Evolutionary conservation across 2,797 vertebrate genomes (phyloP).

Genomic region (Chrysocyon brachyurus): DNA sequence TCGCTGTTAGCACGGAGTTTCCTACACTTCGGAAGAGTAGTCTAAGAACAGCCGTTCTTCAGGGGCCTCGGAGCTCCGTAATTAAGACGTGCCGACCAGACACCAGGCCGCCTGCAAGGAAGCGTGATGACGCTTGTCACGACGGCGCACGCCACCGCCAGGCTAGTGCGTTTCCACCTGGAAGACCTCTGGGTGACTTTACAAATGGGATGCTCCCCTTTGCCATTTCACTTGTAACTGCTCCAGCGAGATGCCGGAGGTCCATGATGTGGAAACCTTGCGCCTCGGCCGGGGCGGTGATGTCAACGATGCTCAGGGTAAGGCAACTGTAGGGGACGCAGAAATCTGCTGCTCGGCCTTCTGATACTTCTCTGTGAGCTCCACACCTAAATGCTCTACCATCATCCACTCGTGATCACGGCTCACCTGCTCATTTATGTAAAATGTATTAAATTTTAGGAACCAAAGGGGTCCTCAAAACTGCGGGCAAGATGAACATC

Average conservation of each 20-base stretch:
- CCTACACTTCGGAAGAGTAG: not conserved
- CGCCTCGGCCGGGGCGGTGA: fast-evolving
- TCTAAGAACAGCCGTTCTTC: not conserved
- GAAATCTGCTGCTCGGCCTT: not conserved
- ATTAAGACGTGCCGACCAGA: fast-evolving
- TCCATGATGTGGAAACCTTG: fast-evolving
- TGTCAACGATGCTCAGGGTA: fast-evolving
- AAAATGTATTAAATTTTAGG: not conserved
- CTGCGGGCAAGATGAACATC: not conserved
- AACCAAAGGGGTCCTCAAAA: not conserved
- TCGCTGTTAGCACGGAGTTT: fast-evolving
- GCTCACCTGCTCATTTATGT: not conserved
- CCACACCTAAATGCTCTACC: too few relatives aligned
- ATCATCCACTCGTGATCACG: fast-evolving
- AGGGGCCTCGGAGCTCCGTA: not conserved
- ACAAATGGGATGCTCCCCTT: fast-evolving
- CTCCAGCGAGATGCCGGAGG: too few relatives aligned
- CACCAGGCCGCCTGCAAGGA: fast-evolving
- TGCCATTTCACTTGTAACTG: too few relatives aligned
- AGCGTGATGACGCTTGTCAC: fast-evolving
- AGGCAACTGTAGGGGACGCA: not conserved
- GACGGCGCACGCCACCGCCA: fast-evolving
- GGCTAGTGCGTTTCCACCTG: too few relatives aligned
- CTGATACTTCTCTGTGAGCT: fast-evolving
- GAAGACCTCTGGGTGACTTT: too few relatives aligned